phyloP scores from a whole-genome alignment of 1,140 invertebrate species.

The Ylistrum balloti region DNA sequence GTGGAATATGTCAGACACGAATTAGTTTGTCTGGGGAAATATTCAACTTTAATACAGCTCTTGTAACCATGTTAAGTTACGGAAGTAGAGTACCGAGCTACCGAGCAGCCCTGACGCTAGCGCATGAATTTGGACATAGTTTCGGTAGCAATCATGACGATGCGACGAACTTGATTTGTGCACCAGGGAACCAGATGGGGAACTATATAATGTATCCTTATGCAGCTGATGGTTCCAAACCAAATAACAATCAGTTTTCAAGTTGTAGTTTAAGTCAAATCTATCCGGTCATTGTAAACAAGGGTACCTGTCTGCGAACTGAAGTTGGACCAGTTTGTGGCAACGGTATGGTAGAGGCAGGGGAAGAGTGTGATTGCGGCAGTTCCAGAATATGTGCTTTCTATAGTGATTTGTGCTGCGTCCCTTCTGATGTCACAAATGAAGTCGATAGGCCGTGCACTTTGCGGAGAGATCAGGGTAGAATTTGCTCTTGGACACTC shows the following conservation, averaged over 20 bases:
- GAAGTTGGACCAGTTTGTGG: slow-evolving; percentile 66
- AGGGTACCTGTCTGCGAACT: slow-evolving; percentile 63
- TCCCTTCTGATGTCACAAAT: slow-evolving; percentile 61
- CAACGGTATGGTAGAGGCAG: slow-evolving; percentile 69
- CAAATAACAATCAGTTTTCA: slow-evolving; percentile 75
- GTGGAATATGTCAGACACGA: slow-evolving; percentile 70
- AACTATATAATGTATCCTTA: slow-evolving; percentile 76
- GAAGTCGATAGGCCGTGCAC: slow-evolving; percentile 68
- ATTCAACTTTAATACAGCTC: slow-evolving; percentile 71
- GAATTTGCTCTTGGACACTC: slow-evolving; percentile 66
- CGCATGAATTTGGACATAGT: slow-evolving; percentile 78
- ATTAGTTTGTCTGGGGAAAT: slow-evolving; percentile 52
- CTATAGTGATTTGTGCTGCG: slow-evolving; percentile 73
- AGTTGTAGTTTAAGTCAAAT: slow-evolving; percentile 74
- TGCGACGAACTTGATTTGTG: slow-evolving; percentile 55
- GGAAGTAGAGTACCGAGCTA: slow-evolving; percentile 58
- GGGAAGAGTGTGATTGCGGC: slow-evolving; percentile 79
- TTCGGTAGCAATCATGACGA: slow-evolving; percentile 77
- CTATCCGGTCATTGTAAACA: slow-evolving; percentile 73
- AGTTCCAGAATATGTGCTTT: slow-evolving; percentile 58
- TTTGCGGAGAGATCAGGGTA: slow-evolving; percentile 61
- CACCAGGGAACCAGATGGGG: slow-evolving; percentile 62
- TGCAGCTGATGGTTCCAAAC: slow-evolving; percentile 63
- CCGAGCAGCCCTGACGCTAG: slow-evolving; percentile 64
- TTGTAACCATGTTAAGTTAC: slow-evolving; percentile 68